Percentiles rank a stretch among this genome's conserved stretches.
Conservation (phyloP, 1,140 invertebrate species). For the Diachasmimorpha longicaudata region DNA sequence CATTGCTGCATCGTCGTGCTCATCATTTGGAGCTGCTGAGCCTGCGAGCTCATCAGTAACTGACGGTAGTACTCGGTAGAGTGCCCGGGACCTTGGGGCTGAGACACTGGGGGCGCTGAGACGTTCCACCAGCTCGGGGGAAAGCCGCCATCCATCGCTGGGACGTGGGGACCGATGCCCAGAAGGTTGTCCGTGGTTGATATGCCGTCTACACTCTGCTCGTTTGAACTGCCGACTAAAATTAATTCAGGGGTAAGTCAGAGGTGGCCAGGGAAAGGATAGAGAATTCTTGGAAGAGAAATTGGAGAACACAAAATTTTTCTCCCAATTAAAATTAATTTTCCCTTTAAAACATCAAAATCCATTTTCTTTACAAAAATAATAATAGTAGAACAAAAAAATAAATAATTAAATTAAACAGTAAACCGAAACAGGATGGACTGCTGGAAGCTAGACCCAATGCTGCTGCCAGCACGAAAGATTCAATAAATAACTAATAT, state of each 20-base stretch:
- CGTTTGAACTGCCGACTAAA: conserved; percentile 37
- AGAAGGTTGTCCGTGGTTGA: conserved; percentile 48
- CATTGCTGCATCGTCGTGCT: conserved; percentile 69
- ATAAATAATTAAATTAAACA: neutral
- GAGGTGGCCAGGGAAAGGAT: no score
- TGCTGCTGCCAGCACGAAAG: neutral
- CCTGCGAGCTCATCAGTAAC: conserved; percentile 62
- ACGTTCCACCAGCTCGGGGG: conserved; percentile 44
- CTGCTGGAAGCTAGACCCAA: neutral
- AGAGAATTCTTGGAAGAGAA: neutral
- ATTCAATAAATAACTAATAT: neutral
- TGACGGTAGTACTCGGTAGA: conserved; percentile 53
- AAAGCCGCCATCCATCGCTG: conserved; percentile 44
- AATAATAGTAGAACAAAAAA: no score
- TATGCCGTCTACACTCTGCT: conserved; percentile 44
- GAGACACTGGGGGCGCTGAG: conserved; percentile 39
- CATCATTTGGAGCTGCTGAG: conserved; percentile 68
- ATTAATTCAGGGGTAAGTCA: no score
- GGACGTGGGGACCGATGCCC: conserved; percentile 45
- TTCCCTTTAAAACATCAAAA: no score
- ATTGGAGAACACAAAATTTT: no score
- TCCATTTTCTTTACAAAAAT: no score
- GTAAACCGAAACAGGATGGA: neutral
- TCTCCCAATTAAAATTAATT: no score
- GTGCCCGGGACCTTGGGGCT: conserved; percentile 35